Evolutionary conservation across 2,797 vertebrate species (phyloP).

Genomic region (Phoebastria nigripes): DNA sequence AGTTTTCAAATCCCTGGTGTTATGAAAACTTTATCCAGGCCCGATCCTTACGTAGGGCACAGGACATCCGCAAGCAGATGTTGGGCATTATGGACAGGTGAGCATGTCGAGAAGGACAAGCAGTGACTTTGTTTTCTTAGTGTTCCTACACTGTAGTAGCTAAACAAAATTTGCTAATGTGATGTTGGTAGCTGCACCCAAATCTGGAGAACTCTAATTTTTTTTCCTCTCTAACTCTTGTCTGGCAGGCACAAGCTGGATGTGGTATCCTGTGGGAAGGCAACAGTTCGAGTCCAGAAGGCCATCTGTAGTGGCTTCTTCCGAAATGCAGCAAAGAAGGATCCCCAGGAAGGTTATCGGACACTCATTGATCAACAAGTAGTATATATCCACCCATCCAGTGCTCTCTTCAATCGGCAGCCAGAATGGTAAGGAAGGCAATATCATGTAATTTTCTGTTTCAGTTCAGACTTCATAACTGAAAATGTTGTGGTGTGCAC

Average conservation of each 20-base stretch:
- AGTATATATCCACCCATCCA: conserved; percentile 97
- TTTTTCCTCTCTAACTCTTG: not conserved
- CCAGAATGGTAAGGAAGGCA: conserved; percentile 89
- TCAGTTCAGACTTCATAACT: not conserved
- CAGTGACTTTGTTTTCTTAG: not conserved
- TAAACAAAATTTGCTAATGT: not conserved
- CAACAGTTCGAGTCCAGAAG: conserved; percentile 95
- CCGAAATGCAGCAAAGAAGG: conserved; percentile 96
- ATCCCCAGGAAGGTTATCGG: conserved; percentile 96
- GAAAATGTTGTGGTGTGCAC: not conserved
- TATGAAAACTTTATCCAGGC: conserved; percentile 99
- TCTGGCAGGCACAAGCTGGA: conserved; percentile 90
- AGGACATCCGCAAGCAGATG: conserved; percentile 99
- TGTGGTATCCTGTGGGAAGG: conserved; percentile 96
- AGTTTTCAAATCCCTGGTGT: conserved; percentile 99
- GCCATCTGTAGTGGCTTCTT: conserved; percentile 99
- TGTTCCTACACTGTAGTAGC: not conserved
- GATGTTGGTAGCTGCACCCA: not conserved
- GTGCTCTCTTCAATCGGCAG: conserved; percentile 95
- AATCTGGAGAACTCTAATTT: not conserved
- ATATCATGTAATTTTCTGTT: not conserved
- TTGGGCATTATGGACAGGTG: conserved; percentile 98
- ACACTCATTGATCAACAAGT: conserved; percentile 98
- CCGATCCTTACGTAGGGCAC: conserved; percentile 89
- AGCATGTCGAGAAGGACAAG: not conserved